phyloP scores from a whole-genome alignment of 2,113 vertebrate species.

The Coracopsis vasa region DNA sequence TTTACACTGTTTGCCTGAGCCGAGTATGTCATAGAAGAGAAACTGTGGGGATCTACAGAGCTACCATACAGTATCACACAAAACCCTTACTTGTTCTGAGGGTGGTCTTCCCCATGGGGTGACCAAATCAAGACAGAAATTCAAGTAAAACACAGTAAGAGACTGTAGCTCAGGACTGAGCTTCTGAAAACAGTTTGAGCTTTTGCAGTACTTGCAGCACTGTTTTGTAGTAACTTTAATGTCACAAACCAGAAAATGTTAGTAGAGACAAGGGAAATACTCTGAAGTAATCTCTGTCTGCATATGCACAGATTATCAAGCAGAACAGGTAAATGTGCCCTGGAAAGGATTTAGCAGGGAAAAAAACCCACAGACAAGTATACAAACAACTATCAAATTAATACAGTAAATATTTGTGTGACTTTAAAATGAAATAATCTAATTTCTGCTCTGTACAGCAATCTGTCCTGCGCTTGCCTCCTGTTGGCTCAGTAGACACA shows the following conservation, averaged over 20 bases:
- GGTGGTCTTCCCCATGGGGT: fast-evolving
- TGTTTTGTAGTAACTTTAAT: not conserved
- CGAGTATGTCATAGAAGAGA: not conserved
- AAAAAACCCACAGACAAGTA: not conserved
- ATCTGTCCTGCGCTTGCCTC: not conserved
- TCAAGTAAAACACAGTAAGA: not conserved
- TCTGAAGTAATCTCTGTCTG: not conserved
- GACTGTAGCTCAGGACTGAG: not conserved
- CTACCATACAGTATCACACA: not conserved
- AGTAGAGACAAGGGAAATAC: not conserved
- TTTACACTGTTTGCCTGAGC: not conserved
- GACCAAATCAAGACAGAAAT: not conserved
- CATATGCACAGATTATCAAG: not conserved
- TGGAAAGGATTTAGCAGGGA: not conserved
- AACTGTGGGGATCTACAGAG: not conserved
- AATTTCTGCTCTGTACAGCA: not conserved
- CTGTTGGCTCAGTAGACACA: not conserved
- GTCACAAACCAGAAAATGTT: not conserved
- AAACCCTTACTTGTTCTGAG: not conserved
- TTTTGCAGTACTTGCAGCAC: not conserved
- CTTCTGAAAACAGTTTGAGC: not conserved
- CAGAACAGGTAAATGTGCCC: not conserved
- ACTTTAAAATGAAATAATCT: not conserved
- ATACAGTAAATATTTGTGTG: not conserved
- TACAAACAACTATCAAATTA: not conserved